phyloP scores from a whole-genome alignment of 1,140 invertebrate species.

The Vanessa atalanta region DNA sequence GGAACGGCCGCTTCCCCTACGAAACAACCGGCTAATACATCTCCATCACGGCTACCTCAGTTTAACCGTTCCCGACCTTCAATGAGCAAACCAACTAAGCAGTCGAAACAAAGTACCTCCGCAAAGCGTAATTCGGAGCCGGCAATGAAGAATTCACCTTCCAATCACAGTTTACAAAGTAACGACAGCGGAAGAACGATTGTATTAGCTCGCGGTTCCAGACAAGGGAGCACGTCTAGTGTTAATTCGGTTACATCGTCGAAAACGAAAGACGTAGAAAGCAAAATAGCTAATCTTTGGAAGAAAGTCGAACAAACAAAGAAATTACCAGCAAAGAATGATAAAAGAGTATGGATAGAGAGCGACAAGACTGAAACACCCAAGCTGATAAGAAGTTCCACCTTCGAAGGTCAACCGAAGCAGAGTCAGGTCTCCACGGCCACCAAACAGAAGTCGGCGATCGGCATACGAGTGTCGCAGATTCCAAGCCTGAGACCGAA shows the following conservation, averaged over 20 bases:
- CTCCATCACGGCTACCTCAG: conserved; percentile 76
- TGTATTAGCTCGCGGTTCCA: conserved; percentile 67
- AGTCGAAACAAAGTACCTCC: conserved; percentile 55
- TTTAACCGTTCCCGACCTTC: conserved; percentile 62
- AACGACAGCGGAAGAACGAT: conserved; percentile 78
- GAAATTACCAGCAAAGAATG: conserved; percentile 82
- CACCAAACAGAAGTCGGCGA: conserved; percentile 75
- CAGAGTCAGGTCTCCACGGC: conserved; percentile 53
- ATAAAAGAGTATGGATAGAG: conserved; percentile 85
- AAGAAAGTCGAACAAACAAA: conserved; percentile 91
- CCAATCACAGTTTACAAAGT: conserved; percentile 82
- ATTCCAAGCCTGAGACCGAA: conserved; percentile 66
- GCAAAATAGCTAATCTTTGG: conserved; percentile 94
- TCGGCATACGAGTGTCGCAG: conserved; percentile 72
- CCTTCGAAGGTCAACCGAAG: conserved; percentile 85
- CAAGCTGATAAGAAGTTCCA: conserved; percentile 85
- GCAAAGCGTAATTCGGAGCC: conserved; percentile 52
- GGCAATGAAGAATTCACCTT: conserved; percentile 75
- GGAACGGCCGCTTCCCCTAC: conserved; percentile 60
- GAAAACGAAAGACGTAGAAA: conserved; percentile 87
- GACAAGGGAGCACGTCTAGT: conserved; percentile 83
- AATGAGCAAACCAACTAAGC: conserved; percentile 50
- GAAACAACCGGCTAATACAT: conserved; percentile 63
- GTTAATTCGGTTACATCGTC: conserved; percentile 82
- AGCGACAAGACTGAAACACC: conserved; percentile 69